Evolutionary conservation across 2,113 vertebrate genomes (phyloP), one percentile per base, ranked within the genome.

Genomic region (Hemicordylus capensis): DNA sequence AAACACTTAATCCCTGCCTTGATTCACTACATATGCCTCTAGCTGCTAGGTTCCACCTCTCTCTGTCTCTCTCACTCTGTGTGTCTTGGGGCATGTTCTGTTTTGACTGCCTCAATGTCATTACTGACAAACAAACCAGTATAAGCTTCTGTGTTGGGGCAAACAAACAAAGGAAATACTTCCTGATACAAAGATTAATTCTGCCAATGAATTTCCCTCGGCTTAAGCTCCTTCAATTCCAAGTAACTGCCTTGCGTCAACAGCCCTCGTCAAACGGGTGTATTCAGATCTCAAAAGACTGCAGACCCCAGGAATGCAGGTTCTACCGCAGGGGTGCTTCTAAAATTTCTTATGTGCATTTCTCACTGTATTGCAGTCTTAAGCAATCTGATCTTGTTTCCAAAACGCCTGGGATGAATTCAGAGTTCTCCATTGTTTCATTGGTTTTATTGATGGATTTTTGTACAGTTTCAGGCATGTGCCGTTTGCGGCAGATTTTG

Each of bases 1-100:
- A 76, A 84, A 14, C 58, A 84, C 64, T 84, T 84, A 76, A 84
- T 84, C 81, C 73, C 24, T 76, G 44, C 9, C 72, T 64, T 39
- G 17, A 39, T 84, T 75, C 59, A n/a, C 24, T n/a, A 63, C 58
- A 83, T 83, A 46, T 74, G 24, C 70, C 44, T 39, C 31, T 34
- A 83, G n/a, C n/a, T n/a, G 58, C 70, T 63, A 67, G 64, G 34
- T 42, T 39, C 24, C 8, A 15, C 56, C 48, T 56, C 79, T 44
- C 19, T 19, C 46, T 64, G 14, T 26, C 34, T 37, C 4, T 31
- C 28, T 75, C 28, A 6, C 31, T n/a, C 31, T 22, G n/a, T n/a
- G 24, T 46, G 8, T 63, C 69, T 42, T 75, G 56, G 42, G 58
- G 70, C 14, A n/a, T 74, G 42, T 37, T 74, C 42, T 74, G 20